Evolutionary conservation across 2,888 invertebrate species (phyloP), one percentile per base, ranked within the genome.

Genomic region (Drosophila greeni): DNA sequence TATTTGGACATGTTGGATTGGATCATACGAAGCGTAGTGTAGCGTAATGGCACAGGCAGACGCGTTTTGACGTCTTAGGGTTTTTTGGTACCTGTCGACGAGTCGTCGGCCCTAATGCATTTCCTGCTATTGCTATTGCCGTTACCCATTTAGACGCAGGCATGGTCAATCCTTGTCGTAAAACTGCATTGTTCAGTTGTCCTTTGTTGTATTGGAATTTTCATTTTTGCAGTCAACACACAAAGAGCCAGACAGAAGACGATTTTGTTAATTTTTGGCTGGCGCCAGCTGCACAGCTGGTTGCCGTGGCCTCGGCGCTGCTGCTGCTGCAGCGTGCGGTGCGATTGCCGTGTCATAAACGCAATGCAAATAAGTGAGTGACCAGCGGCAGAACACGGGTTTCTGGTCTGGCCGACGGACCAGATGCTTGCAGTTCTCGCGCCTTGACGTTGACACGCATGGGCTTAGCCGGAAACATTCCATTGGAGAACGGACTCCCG

Each of bases 221-320:
- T 51, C 48, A 43, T 53, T 67, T 71, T 67, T 45, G 69, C 64
- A 54, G 66, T 61, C 61, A 54, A 68, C 48, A 64, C 58, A 61
- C 62, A 80, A 74, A 70, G 57, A 59, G 59, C 59, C 72, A 76
- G 70, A 80, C 71, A 58, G 42, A 47, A 18, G 49, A 66, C 45
- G 42, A 66, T 66, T 74, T 69, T 49, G 55, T 67, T 54, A 70
- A 72, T 79, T 81, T 65, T 58, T 65, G 54, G 48, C 72, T 85
- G 81, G 81, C 81, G 81, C 84, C 82, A 84, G 72, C 39, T 65
- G 62, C 75, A 65, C 82, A 72, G 81, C 69, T 68, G 76, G 81
- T 55, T 53, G 52, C 55, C 57, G 7, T 36, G 55, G 55, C 66
- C 62, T 51, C 52, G 59, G 43, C 23, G 55, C 29, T 29, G 45